Evolutionary conservation across 2,888 invertebrate species (phyloP).

Genomic region (Phortica okadai): DNA sequence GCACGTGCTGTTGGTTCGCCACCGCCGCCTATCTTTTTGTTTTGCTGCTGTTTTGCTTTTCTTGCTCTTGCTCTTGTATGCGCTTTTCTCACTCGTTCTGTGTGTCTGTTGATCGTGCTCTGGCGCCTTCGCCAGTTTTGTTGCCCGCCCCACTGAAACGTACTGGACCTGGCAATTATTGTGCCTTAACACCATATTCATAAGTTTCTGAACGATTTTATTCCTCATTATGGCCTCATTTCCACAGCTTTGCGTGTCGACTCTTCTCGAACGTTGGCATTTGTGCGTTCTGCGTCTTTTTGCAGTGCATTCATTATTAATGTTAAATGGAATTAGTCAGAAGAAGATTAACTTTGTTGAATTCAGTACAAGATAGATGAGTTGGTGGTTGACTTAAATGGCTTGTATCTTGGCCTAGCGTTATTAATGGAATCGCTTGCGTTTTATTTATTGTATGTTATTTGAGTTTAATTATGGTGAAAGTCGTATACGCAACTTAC

Average conservation of each 20-base stretch:
- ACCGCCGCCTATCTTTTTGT: background rate
- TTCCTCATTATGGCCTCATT: background rate
- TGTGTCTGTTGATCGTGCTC: background rate
- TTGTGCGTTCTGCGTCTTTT: background rate
- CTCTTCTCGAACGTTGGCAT: background rate
- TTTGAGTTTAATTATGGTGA: too few relatives aligned
- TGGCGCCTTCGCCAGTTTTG: too few relatives aligned
- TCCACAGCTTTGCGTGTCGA: background rate
- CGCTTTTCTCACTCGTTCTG: background rate
- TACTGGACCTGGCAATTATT: background rate
- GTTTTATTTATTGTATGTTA: too few relatives aligned
- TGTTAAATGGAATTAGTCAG: background rate
- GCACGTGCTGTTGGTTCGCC: constrained; percentile 19
- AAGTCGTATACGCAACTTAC: too few relatives aligned
- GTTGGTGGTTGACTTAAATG: too few relatives aligned
- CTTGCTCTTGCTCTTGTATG: background rate
- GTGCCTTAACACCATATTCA: background rate
- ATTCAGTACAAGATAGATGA: too few relatives aligned
- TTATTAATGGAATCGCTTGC: too few relatives aligned
- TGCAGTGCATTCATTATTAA: background rate
- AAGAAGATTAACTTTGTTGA: too few relatives aligned
- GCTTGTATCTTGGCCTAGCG: too few relatives aligned
- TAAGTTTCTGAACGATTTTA: background rate
- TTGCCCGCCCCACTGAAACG: background rate
- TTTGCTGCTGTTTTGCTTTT: background rate